Conservation (phyloP, 2,113 vertebrate genomes). For the Hippocampus zosterae region DNA sequence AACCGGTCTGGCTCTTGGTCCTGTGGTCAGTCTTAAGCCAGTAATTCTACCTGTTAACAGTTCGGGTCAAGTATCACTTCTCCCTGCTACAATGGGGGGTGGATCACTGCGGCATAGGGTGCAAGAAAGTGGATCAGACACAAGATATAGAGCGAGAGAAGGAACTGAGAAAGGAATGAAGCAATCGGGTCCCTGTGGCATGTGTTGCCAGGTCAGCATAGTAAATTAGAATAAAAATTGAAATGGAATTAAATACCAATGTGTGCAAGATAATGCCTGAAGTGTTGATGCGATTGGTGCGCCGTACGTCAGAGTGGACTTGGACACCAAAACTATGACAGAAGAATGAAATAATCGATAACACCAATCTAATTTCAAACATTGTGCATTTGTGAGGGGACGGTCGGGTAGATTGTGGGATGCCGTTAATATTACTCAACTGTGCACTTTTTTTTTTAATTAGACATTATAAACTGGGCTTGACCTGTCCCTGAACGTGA, state of each 20-base stretch:
- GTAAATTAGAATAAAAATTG: background rate
- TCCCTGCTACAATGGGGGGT: no score
- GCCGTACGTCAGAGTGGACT: background rate
- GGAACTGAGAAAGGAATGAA: background rate
- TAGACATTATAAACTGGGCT: no score
- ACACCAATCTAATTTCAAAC: slow-evolving; percentile 9
- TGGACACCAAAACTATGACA: slow-evolving; percentile 21
- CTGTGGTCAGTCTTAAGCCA: no score
- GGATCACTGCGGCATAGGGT: no score
- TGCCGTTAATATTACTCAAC: no score
- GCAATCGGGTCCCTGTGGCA: background rate
- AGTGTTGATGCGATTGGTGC: background rate
- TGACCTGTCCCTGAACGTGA: slow-evolving; percentile 25
- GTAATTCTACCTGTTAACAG: no score
- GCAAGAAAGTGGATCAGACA: background rate
- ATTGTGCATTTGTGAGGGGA: no score
- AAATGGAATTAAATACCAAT: no score
- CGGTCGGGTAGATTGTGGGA: no score
- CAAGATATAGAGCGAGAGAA: background rate
- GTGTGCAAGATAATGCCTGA: background rate
- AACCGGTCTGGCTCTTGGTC: no score
- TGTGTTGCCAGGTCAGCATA: background rate
- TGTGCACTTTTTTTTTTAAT: no score
- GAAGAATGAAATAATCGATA: slow-evolving; percentile 27
- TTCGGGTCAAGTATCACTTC: no score